Percentiles rank a stretch among this genome's conserved stretches.
phyloP scores from a whole-genome alignment of 53 echinoderm and acorn worm genomes.

The Arbacia lixula region DNA sequence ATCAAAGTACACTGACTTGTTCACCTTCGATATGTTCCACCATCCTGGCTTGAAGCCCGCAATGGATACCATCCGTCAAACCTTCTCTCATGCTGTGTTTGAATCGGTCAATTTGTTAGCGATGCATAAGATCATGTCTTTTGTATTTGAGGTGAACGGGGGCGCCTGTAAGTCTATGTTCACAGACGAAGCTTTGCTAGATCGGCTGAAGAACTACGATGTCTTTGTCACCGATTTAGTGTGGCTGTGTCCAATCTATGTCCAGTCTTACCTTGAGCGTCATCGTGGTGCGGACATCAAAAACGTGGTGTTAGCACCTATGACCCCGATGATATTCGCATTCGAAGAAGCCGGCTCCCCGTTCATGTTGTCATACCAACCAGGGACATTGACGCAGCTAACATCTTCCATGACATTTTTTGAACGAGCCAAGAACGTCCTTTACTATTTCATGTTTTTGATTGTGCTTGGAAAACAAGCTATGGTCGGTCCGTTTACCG shows the following conservation, averaged over 20 bases:
- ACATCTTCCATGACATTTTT: slow-evolving; percentile 12
- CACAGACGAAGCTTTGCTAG: slow-evolving; percentile 5
- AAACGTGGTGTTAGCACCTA: neutral
- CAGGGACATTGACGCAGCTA: neutral
- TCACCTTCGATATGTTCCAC: slow-evolving; percentile 10
- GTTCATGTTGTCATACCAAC: slow-evolving; percentile 17
- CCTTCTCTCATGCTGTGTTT: no score
- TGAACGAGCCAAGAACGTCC: neutral
- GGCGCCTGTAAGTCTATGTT: slow-evolving; percentile 20
- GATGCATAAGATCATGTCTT: no score
- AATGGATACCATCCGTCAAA: no score
- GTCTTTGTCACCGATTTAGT: slow-evolving; percentile 6
- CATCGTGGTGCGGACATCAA: neutral
- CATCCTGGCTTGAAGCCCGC: neutral
- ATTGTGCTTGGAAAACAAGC: no score
- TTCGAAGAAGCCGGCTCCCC: slow-evolving; percentile 9
- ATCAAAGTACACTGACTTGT: neutral
- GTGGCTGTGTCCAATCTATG: slow-evolving; percentile 9
- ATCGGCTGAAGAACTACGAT: neutral
- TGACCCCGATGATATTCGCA: neutral
- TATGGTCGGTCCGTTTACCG: no score
- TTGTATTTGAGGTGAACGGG: neutral
- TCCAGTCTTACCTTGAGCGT: neutral
- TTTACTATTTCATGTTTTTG: neutral
- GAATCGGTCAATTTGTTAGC: no score